Evolutionary conservation across 2,888 invertebrate species (phyloP).

Genomic region (Cantharis flavilabris): DNA sequence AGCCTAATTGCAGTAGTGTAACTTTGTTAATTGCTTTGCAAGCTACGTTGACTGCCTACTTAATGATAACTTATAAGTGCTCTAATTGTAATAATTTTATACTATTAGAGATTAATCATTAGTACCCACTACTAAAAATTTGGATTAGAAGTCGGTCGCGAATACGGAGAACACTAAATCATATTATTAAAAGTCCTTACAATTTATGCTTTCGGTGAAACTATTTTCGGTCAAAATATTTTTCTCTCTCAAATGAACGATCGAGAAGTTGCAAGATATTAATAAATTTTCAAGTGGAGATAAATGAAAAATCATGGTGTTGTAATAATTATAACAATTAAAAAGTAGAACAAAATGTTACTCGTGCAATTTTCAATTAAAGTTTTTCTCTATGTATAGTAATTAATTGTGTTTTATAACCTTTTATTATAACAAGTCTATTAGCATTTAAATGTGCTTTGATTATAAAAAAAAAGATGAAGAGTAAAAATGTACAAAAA

Average conservation of each 20-base stretch:
- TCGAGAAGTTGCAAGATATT: background rate
- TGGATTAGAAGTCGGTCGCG: background rate
- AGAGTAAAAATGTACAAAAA: background rate
- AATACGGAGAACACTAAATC: too few species aligned
- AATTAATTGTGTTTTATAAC: background rate
- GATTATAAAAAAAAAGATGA: background rate
- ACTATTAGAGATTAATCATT: background rate
- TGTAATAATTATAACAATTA: background rate
- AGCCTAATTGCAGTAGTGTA: background rate
- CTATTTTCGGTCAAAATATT: too few species aligned
- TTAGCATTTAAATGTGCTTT: background rate
- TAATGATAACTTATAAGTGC: background rate
- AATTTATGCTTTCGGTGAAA: background rate
- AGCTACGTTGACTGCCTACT: background rate
- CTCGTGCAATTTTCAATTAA: background rate
- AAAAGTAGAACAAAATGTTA: background rate
- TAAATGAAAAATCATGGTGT: background rate
- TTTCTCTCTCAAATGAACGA: background rate
- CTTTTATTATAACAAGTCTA: background rate
- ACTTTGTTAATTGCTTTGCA: background rate
- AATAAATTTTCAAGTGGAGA: background rate
- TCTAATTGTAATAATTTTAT: background rate
- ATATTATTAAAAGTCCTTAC: background rate
- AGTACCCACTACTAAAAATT: background rate
- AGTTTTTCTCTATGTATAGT: background rate